Evolutionary conservation across 2,888 invertebrate genomes (phyloP).

Genomic region (Leucophenga maculata): DNA sequence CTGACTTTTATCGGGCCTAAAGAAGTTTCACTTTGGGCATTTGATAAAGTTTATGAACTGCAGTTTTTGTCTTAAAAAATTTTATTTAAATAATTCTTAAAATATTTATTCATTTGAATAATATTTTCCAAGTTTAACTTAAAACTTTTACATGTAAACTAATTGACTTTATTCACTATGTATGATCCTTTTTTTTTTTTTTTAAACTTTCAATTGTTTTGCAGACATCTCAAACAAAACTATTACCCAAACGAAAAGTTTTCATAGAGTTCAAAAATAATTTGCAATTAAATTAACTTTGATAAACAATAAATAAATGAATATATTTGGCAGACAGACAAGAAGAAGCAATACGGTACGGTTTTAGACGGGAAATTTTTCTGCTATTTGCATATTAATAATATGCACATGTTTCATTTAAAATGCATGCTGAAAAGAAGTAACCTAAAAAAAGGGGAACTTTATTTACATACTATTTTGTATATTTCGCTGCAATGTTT

Average conservation of each 20-base stretch:
- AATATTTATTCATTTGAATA: not conserved
- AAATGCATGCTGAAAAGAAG: slow-evolving; percentile 37
- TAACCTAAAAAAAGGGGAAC: slow-evolving; percentile 49
- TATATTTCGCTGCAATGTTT: slow-evolving; percentile 19
- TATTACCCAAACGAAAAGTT: not conserved
- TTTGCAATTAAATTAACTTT: slow-evolving; percentile 55
- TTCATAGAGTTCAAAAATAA: slow-evolving; percentile 36
- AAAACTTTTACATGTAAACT: slow-evolving; percentile 37
- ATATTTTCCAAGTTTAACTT: slow-evolving; percentile 39
- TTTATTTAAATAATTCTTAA: not conserved
- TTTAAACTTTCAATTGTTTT: not conserved
- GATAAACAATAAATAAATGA: slow-evolving; percentile 45
- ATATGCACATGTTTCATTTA: slow-evolving; percentile 65
- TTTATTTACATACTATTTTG: slow-evolving; percentile 40
- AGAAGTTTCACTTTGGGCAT: too few relatives aligned
- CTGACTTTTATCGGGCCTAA: too few relatives aligned
- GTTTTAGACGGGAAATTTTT: slow-evolving; percentile 1
- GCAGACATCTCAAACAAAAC: too few relatives aligned
- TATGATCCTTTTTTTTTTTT: not conserved
- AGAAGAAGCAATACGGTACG: not conserved
- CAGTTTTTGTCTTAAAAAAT: too few relatives aligned
- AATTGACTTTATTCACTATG: too few relatives aligned
- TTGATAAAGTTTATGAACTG: too few relatives aligned
- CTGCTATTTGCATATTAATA: slow-evolving; percentile 45
- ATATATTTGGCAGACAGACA: slow-evolving; percentile 22